Base-by-base conservation (phyloP, 1,140 invertebrate genomes). In the Micrasema longulum region DNA sequence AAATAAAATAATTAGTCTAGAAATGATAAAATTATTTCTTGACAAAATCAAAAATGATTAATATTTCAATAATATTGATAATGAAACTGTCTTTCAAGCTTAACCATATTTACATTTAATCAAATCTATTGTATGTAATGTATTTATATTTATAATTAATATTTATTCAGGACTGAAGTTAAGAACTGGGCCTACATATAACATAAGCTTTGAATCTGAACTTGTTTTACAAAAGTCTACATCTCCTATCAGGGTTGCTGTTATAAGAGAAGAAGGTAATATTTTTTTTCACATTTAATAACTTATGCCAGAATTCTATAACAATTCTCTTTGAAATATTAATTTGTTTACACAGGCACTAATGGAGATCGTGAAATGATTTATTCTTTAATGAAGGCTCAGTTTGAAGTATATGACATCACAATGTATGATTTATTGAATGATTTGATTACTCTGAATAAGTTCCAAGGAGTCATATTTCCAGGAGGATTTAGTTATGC, bases 291-390 rank as follows among this genome's bases (percentile, higher is more conserved):
- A n/a, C n/a, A n/a, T n/a, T n/a, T n/a, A n/a, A n/a, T n/a, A n/a
- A n/a, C n/a, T n/a, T n/a, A n/a, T n/a, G n/a, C n/a, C n/a, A n/a
- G n/a, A n/a, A n/a, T n/a, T n/a, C n/a, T n/a, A n/a, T n/a, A n/a
- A n/a, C n/a, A 31, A 31, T 31, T 31, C 26, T 52, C 20, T 52
- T 20, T 22, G 9, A 41, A 47, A 47, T 47, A 14, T 14, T 16
- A 2, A 5, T 16, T 43, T 66, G 7, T 53, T 35, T 68, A 3
- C 23, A 26, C 45, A 85, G 84, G 84, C 69, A 93, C 90, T 31
- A 99, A 99, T 80, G 97, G 97, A 41, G 97, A 99, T 80, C 85
- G 97, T 64, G 97, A 99, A 87, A 99, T 99, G 97, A 93, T 93
- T 9, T 95, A 95, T n/a, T 91, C 95, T 10, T 87, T 99, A n/a